These are phyloP conservation scores for Stenopsyche tienmushanensis DNA, from an alignment of 1,140 invertebrate species.

Conservation along the genomic window DNA sequence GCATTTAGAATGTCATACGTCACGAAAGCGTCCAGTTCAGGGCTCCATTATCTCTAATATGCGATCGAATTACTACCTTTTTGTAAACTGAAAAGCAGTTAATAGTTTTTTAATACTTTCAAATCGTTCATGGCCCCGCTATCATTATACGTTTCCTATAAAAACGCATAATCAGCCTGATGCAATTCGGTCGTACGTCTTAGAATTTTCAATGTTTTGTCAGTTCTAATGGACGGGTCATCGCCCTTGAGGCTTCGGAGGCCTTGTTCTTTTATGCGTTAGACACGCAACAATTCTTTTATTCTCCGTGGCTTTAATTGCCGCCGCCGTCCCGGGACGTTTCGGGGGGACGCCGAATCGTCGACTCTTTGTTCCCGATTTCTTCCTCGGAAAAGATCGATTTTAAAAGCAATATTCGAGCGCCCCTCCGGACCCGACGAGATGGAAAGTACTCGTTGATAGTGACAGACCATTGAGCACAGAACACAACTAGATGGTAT, in stretches of 20 bases:
- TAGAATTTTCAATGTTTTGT: not conserved
- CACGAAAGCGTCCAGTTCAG: too few relatives aligned
- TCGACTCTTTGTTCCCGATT: too few relatives aligned
- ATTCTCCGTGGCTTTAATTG: not conserved
- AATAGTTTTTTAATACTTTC: not conserved
- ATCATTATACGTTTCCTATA: not conserved
- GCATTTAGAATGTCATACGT: too few relatives aligned
- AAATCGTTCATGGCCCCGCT: not conserved
- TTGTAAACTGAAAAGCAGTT: too few relatives aligned
- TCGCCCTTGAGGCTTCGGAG: slow-evolving; percentile 15
- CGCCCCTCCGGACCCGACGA: too few relatives aligned
- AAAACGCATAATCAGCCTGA: not conserved
- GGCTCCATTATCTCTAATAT: too few relatives aligned
- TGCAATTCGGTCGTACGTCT: not conserved
- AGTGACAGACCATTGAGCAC: too few relatives aligned
- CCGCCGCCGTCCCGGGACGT: not conserved
- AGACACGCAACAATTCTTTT: slow-evolving; percentile 22
- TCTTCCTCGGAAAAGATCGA: too few relatives aligned
- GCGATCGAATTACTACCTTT: too few relatives aligned
- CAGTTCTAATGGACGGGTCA: slow-evolving; percentile 2
- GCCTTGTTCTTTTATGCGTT: slow-evolving; percentile 17
- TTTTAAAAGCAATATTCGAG: too few relatives aligned
- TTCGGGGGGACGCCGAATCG: not conserved
- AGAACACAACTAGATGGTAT: too few relatives aligned
- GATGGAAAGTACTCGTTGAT: too few relatives aligned